Evolutionary conservation across 2,888 invertebrate genomes (phyloP), one percentile per base, ranked within the genome.

Genomic region (Drosophila diplacantha): DNA sequence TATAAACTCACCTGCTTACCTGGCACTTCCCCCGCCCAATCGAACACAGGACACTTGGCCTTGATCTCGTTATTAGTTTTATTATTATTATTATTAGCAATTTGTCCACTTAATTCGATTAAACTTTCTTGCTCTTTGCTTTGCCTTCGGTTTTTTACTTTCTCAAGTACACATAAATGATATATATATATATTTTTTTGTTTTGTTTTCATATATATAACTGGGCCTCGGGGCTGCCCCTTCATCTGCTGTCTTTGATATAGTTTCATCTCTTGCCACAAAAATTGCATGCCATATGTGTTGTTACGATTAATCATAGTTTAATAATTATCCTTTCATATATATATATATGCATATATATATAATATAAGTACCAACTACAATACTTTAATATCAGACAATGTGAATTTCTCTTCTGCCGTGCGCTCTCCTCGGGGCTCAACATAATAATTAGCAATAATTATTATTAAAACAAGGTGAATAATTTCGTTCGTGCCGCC

Each of bases 351-450:
- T 55, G 52, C 51, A 59, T 56, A 34, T 59, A 43, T 75, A 41
- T 59, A 39, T 75, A 39, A 49, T 59, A 54, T 67, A 71, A 77
- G 74, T 81, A 83, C 64, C 77, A 83, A 77, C 77, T 77, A 77
- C 77, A 77, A 77, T 77, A 83, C 83, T 83, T 83, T 77, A 70
- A 69, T 81, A 74, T 80, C 83, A 80, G 83, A 80, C 77, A 72
- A 70, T 74, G 56, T 71, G 49, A 62, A 68, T 61, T 52, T 32
- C 46, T 16, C 16, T 34, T 6, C 14, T 14, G 14, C 20, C 31
- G 31, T 32, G 31, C 50, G 34, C 50, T n/a, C n/a, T n/a, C n/a
- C n/a, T 24, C 8, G 41, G 47, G 51, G 55, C 57, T 62, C 59
- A 81, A 81, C 81, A 75, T 65, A 75, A 78, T 75, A 64, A 64